Conservation (phyloP, 2,888 invertebrate genomes). For the Fragum whitleyi region DNA sequence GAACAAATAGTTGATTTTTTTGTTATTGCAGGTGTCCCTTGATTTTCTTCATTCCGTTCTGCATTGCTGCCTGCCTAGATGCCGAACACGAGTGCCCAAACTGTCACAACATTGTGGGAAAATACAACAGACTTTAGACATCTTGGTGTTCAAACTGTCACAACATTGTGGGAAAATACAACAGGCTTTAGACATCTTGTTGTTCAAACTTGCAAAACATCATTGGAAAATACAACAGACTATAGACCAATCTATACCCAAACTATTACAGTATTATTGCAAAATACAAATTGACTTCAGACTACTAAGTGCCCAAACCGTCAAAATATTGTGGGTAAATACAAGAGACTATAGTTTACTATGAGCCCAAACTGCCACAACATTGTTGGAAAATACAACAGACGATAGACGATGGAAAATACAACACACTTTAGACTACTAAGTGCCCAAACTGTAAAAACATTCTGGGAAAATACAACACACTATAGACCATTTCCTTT, state of each 20-base stretch:
- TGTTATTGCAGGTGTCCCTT: slow-evolving; percentile 10
- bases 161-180: background rate
- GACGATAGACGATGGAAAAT: too few species aligned
- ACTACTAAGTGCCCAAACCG: too few species aligned
- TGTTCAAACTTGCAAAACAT: background rate
- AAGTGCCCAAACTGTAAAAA: too few species aligned
- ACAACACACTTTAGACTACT: too few species aligned
- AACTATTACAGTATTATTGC: background rate
- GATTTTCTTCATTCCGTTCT: slow-evolving; percentile 4
- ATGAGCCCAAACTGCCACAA: too few species aligned
- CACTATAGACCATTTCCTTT: too few species aligned
- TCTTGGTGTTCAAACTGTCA: background rate
- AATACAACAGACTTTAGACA: slow-evolving; percentile 2
- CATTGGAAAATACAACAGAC: background rate
- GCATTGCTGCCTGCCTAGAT: slow-evolving; percentile 5
- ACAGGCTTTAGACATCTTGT: background rate
- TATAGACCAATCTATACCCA: background rate
- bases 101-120: slow-evolving; percentile 19
- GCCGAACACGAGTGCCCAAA: slow-evolving; percentile 18
- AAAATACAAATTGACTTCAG: too few species aligned
- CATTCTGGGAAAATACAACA: too few species aligned
- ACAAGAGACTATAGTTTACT: too few species aligned
- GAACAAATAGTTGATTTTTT: too few species aligned
- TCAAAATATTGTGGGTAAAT: too few species aligned
- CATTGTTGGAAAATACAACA: too few species aligned